A percentile compares a stretch with the other conserved stretches of the same genome.
Evolutionary conservation across 2,888 invertebrate species (phyloP).

Genomic region (Pachydiplax longipennis): DNA sequence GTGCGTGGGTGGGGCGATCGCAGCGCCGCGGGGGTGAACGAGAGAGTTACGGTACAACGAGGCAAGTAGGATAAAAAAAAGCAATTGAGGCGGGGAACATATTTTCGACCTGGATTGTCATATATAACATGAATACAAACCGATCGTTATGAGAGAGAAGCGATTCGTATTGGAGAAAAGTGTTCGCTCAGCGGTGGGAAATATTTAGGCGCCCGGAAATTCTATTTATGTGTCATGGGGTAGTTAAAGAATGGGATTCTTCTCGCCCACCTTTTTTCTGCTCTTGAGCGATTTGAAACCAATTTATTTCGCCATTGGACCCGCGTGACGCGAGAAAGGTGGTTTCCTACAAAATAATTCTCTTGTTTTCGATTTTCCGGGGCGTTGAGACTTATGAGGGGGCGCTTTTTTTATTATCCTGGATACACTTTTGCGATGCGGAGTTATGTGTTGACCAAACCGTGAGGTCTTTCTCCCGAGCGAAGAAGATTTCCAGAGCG

Average conservation of each 20-base stretch:
- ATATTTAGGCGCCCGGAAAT: constrained; percentile 12
- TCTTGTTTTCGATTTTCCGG: not conserved
- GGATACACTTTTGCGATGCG: too few relatives aligned
- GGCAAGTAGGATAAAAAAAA: constrained; percentile 8
- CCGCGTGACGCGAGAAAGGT: too few relatives aligned
- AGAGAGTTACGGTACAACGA: constrained; percentile 2
- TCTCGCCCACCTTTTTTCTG: not conserved
- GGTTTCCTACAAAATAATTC: too few relatives aligned
- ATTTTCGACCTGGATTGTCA: constrained; percentile 32
- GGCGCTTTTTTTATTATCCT: not conserved
- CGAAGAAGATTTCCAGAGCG: too few relatives aligned
- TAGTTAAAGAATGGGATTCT: not conserved
- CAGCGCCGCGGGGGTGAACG: not conserved
- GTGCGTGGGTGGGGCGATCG: not conserved
- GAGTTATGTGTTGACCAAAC: too few relatives aligned
- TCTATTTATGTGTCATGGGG: not conserved
- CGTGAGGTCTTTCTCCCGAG: too few relatives aligned
- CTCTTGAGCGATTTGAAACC: not conserved
- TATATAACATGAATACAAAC: constrained; percentile 42
- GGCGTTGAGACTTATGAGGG: not conserved
- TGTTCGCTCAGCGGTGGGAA: not conserved
- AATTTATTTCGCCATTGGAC: too few relatives aligned
- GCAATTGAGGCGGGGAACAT: constrained; percentile 30
- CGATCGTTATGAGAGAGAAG: constrained; percentile 8
- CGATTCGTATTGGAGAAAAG: constrained; percentile 3